Conservation (phyloP, 2,797 vertebrate genomes). For the Tinamus major region DNA sequence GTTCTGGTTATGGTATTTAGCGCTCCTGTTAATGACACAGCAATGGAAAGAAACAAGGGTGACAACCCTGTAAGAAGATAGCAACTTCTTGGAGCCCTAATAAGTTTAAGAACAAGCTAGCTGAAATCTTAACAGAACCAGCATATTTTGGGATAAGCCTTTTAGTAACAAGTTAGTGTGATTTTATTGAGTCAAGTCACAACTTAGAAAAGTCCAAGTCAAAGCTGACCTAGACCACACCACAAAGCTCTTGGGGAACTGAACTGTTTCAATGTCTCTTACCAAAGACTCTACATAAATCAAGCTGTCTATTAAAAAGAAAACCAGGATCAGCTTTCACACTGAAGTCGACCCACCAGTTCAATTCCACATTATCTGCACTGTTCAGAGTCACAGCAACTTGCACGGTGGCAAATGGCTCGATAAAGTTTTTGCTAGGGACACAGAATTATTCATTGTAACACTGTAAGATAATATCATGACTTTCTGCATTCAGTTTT, state of each 20-base stretch:
- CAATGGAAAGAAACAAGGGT: neutral
- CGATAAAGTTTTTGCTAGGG: neutral
- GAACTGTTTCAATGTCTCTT: neutral
- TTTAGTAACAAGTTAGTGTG: neutral
- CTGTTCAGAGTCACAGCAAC: neutral
- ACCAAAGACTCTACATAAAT: neutral
- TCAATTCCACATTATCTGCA: neutral
- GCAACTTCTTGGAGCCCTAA: neutral
- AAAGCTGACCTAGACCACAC: neutral
- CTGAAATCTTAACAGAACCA: neutral
- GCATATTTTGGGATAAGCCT: neutral
- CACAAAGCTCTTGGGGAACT: neutral
- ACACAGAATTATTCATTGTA: neutral
- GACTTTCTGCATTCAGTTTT: neutral
- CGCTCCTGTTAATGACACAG: neutral
- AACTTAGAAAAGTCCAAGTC: neutral
- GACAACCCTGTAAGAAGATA: neutral
- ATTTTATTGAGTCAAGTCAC: neutral
- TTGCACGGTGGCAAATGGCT: neutral
- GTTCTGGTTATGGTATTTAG: neutral
- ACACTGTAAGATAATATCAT: neutral
- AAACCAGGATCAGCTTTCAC: neutral
- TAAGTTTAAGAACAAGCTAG: neutral
- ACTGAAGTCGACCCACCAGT: neutral
- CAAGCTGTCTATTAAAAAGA: neutral